Conservation (phyloP, 1,140 invertebrate genomes). For the Bombus pascuorum region DNA sequence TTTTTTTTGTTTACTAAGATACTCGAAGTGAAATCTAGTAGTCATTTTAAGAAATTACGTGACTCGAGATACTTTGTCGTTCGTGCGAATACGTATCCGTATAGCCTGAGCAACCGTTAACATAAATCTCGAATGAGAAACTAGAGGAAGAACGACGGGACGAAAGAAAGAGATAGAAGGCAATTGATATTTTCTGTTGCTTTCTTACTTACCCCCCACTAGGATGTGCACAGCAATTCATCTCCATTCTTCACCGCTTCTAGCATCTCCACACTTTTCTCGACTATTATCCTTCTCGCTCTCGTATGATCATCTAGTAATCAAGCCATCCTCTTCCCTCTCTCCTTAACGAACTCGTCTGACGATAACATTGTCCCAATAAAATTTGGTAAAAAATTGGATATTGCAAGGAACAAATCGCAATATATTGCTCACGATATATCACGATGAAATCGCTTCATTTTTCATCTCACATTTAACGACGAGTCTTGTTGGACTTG, state of each 20-base stretch:
- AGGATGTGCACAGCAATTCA: conserved; percentile 7
- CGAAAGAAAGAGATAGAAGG: conserved; percentile 20
- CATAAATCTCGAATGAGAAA: conserved; percentile 59
- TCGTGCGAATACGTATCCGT: conserved; percentile 44
- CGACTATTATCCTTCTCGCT: not conserved
- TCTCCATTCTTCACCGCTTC: conserved; percentile 11
- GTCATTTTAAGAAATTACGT: conserved; percentile 50
- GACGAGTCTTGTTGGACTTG: not conserved
- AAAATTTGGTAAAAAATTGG: not conserved
- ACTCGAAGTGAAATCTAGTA: conserved; percentile 12
- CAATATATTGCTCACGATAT: not conserved
- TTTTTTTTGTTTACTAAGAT: not conserved
- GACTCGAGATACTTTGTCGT: conserved; percentile 38
- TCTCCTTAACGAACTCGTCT: not conserved
- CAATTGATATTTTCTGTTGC: conserved; percentile 58
- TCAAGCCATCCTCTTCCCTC: not conserved
- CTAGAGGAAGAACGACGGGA: conserved; percentile 19
- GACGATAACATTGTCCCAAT: not conserved
- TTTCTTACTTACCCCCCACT: not conserved
- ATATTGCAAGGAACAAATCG: not conserved
- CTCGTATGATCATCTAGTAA: not conserved
- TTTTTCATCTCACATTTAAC: not conserved
- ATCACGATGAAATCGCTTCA: not conserved
- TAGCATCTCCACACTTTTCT: not conserved
- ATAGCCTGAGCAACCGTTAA: conserved; percentile 60